Conservation (phyloP, 1,140 invertebrate species). For the Bombus huntii region DNA sequence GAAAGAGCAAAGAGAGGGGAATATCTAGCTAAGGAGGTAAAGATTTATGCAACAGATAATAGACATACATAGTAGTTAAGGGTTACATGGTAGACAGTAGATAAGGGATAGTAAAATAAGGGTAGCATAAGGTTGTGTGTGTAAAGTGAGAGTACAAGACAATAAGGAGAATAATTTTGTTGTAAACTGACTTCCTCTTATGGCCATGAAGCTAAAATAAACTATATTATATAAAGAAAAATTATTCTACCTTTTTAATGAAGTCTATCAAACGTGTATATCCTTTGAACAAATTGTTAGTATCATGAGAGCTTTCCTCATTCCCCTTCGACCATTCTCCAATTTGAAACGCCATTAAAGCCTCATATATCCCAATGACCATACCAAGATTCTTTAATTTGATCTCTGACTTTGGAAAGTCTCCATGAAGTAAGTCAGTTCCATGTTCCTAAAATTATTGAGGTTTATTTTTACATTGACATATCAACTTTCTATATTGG, state of each 20-base stretch:
- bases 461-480: background rate
- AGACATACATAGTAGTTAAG: too few species aligned
- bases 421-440: constrained; percentile 75
- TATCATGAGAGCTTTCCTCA: constrained; percentile 63
- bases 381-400: constrained; percentile 81
- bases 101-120: too few species aligned
- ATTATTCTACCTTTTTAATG: constrained; percentile 76
- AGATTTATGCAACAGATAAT: too few species aligned
- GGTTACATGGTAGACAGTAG: too few species aligned
- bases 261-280: constrained; percentile 81
- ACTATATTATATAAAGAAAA: background rate
- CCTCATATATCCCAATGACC: constrained; percentile 81
- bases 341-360: constrained; percentile 81
- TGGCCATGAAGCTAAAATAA: too few species aligned
- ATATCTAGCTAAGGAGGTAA: too few species aligned
- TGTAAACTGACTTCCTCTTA: too few species aligned
- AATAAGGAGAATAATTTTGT: too few species aligned
- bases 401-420: constrained; percentile 81
- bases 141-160: too few species aligned
- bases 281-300: constrained; percentile 80
- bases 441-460: constrained; percentile 78
- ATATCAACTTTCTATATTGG: too few species aligned
- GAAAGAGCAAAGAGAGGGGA: too few species aligned
- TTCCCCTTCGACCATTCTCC: constrained; percentile 79
- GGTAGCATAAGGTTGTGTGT: too few species aligned